Evolutionary conservation across 2,888 invertebrate species (phyloP), one percentile per base, ranked within the genome.

Genomic region (Drosophila vallismaia): DNA sequence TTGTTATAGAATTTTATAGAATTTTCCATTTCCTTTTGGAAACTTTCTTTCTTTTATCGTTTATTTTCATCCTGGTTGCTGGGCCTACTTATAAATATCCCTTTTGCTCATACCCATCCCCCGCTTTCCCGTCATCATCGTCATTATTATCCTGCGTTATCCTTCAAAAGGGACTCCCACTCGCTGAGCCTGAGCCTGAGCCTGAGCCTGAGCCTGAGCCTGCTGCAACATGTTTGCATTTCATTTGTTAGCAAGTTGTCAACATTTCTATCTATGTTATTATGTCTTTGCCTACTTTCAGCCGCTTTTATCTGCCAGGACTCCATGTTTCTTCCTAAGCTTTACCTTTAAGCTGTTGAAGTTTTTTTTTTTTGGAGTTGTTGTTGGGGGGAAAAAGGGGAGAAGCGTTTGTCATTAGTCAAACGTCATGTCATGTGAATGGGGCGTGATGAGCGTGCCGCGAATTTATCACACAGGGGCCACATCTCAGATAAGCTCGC

Each of bases 231-330:
- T 76, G 60, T 77, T 76, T 76, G 75, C 77, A 76, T 76, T 76
- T 77, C 66, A 77, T 76, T 76, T 77, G 77, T 71, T 73, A 74
- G 74, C 73, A 73, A 59, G 74, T 72, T 72, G 72, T 72, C 72
- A 72, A 72, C 72, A 56, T 72, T 72, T 72, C n/a, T 67, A 72
- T 73, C 72, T 60, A 59, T 55, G 73, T 55, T 72, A 66, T 72
- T 45, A 73, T 72, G 58, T 64, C 51, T 64, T 64, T 56, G 40
- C 53, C 48, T 54, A 49, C 60, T 26, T 71, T 31, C 29, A 29
- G 58, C 38, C 46, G 24, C 59, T 24, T 58, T 48, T 24, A 46
- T 26, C 26, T 59, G 38, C 31, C 26, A 40, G 31, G 26, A 31
- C 60, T 62, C 48, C 60, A 38, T 10, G 26, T 45, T 31, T 48